Base-by-base conservation (phyloP, 2,888 invertebrate species). In the Eurytoma californica region DNA sequence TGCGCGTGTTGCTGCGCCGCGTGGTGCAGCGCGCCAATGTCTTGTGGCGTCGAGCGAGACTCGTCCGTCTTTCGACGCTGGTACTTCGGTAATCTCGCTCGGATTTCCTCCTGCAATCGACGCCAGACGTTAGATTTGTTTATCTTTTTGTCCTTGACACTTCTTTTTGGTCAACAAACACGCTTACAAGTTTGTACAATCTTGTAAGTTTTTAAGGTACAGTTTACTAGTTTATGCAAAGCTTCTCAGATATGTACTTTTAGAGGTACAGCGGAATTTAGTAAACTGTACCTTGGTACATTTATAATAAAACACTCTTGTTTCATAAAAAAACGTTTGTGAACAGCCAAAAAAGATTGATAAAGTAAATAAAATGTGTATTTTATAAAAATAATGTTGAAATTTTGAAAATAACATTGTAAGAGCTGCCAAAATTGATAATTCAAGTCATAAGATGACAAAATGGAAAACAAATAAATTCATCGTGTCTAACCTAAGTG, bases 61-160 rank as follows among this genome's bases (percentile, higher is more conserved):
- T 91, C 91, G 72, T 90, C 91, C 16, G 82, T 86, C 77, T 89
- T 90, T 80, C 92, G 91, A 63, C 91, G 91, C 82, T 93, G 92
- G 88, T 97, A 97, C 86, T 94, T 94, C 13, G 93, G 91, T 86
- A 92, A 91, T 70, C 95, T 91, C 12, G 96, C 94, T 69, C 95
- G 92, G 83, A 96, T 93, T 91, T 97, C 97, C 89, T 97, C 97
- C 89, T 97, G 88, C 18, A 87, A 82, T 66, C 30, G 57, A 47
- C 13, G 7, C 5, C 0, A 49, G 28, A n/a, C 39, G 20, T 65
- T 47, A 72, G 60, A 20, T n/a, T 5, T 39, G 39, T 39, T 39
- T 39, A 39, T 39, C 39, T 4, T 5, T 0, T 7, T 39, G 39
- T 39, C 39, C 39, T 39, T 39, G 4, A 39, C 7, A 39, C 4